Percentiles rank a stretch among this genome's conserved stretches.
phyloP scores from a whole-genome alignment of 2,888 invertebrate species.

The Beris chalybata region DNA sequence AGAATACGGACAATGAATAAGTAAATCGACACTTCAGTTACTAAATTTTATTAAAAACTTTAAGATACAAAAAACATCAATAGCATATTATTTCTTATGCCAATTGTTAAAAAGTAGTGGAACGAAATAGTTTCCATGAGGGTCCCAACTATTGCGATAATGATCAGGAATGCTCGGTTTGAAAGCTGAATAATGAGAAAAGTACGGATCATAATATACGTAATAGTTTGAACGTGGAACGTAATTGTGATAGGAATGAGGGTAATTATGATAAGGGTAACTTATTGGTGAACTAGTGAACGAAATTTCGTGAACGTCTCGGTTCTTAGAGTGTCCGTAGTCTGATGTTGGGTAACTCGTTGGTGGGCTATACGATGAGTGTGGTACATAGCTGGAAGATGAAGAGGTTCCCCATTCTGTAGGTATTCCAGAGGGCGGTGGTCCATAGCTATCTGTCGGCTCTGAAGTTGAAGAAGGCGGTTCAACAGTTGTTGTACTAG shows the following conservation, averaged over 20 bases:
- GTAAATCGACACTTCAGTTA: too few relatives aligned
- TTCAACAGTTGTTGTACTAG: too few relatives aligned
- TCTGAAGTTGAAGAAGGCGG: not conserved
- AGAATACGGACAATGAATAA: too few relatives aligned
- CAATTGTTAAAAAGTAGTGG: not conserved
- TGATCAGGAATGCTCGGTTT: slow-evolving; percentile 18
- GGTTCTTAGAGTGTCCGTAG: not conserved
- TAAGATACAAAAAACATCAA: too few relatives aligned
- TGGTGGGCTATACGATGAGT: not conserved
- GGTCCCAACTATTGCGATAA: slow-evolving; percentile 9
- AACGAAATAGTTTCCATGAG: not conserved
- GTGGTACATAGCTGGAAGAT: not conserved
- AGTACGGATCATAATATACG: not conserved
- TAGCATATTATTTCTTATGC: not conserved
- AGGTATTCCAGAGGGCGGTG: slow-evolving; percentile 10
- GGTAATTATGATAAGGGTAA: not conserved
- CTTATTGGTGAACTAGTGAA: not conserved
- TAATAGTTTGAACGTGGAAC: not conserved
- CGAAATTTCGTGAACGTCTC: not conserved
- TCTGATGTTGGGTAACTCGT: not conserved
- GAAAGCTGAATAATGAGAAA: not conserved
- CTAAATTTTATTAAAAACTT: too few relatives aligned
- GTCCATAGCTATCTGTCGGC: slow-evolving; percentile 5
- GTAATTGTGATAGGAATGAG: not conserved
- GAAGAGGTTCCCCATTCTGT: not conserved